These are phyloP conservation scores for Drosophila subpulchrella DNA, from an alignment of 1,140 invertebrate genomes.

Conservation along the genomic window DNA sequence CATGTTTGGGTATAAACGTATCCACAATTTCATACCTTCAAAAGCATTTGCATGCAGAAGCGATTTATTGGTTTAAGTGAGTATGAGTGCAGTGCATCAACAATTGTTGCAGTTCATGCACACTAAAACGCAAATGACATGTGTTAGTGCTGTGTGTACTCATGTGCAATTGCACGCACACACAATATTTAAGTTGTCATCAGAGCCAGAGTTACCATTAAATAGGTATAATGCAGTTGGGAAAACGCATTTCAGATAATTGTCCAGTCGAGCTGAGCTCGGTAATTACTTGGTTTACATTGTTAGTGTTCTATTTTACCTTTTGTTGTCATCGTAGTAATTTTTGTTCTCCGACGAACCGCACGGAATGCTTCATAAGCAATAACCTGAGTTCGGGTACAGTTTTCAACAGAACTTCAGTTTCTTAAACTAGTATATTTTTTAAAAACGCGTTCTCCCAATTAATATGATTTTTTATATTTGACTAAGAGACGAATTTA, in stretches of 20 bases:
- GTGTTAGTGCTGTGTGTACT: neutral
- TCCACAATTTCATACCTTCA: neutral
- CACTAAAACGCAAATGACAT: slow-evolving; percentile 19
- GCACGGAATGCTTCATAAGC: neutral
- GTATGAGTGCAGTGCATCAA: slow-evolving; percentile 2
- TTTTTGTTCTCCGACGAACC: slow-evolving; percentile 9
- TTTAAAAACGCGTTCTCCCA: neutral
- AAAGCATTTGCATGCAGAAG: neutral
- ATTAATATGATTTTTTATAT: neutral
- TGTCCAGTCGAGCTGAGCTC: slow-evolving; percentile 34
- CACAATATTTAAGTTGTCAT: slow-evolving; percentile 74
- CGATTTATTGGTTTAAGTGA: neutral
- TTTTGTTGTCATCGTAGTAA: slow-evolving; percentile 42
- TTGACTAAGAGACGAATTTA: neutral
- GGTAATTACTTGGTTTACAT: slow-evolving; percentile 66
- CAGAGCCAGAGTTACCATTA: slow-evolving; percentile 67
- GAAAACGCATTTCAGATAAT: slow-evolving; percentile 74
- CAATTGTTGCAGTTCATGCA: slow-evolving; percentile 28
- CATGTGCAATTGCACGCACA: slow-evolving; percentile 28
- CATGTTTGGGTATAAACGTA: neutral
- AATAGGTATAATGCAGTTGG: slow-evolving; percentile 60
- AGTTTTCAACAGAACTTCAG: neutral
- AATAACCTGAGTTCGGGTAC: neutral
- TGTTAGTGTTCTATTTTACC: slow-evolving; percentile 56
- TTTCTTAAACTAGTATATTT: neutral